Conservation (phyloP, 2,113 vertebrate genomes). For the Chunga burmeisteri region DNA sequence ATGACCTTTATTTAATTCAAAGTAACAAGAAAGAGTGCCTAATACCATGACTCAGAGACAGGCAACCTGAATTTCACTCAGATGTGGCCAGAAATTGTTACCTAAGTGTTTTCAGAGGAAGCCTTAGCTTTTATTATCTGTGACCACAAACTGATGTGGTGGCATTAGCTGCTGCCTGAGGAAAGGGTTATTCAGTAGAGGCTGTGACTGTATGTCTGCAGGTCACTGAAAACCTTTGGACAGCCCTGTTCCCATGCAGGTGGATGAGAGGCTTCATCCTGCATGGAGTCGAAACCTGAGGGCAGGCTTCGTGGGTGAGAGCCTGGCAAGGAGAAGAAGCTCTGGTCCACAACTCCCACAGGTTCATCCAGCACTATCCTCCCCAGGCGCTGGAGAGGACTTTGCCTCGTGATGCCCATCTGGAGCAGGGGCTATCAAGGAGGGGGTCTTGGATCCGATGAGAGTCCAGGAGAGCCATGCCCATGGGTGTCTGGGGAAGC, state of each 20-base stretch:
- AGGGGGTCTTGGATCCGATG: fast-evolving
- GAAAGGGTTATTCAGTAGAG: not conserved
- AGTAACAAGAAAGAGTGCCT: not conserved
- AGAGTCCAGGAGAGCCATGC: not conserved
- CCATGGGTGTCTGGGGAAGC: fast-evolving
- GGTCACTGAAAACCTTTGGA: not conserved
- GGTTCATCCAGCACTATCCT: not conserved
- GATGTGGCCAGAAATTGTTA: not conserved
- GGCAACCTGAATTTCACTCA: not conserved
- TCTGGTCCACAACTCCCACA: not conserved
- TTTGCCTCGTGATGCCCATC: fast-evolving
- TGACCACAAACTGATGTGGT: not conserved
- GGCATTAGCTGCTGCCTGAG: not conserved
- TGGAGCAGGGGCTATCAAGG: fast-evolving
- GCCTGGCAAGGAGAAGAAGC: not conserved
- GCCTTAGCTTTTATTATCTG: not conserved
- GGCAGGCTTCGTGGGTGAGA: not conserved
- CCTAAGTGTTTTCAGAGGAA: not conserved
- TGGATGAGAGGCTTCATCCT: not conserved
- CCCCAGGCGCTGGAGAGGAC: fast-evolving
- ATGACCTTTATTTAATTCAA: not conserved
- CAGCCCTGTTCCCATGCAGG: fast-evolving
- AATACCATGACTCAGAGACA: not conserved
- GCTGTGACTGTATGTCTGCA: not conserved
- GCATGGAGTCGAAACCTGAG: fast-evolving